Conservation (phyloP, 2,888 invertebrate genomes). For the Eupithecia pulchellata region DNA sequence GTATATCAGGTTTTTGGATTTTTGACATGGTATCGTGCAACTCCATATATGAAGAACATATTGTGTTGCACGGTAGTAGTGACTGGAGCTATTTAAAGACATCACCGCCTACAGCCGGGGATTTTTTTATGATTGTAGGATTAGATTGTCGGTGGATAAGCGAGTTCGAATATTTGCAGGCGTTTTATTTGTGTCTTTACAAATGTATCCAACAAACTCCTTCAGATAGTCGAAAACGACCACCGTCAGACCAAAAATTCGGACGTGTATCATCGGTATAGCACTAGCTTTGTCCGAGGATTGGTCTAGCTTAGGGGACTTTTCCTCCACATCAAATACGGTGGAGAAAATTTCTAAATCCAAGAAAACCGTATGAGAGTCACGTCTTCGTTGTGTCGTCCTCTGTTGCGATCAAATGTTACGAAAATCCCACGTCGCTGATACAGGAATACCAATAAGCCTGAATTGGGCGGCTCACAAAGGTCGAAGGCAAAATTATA, state of each 20-base stretch:
- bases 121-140: too few species aligned
- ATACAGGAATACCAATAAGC: constrained; percentile 81
- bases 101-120: background rate
- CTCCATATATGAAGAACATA: too few species aligned
- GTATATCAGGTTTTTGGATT: background rate
- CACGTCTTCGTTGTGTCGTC: constrained; percentile 58
- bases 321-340: background rate
- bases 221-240: too few species aligned
- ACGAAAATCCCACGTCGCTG: constrained; percentile 75
- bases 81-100: background rate
- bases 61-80: too few species aligned
- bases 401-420: constrained; percentile 67
- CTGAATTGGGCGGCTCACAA: constrained; percentile 80
- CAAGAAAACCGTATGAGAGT: constrained; percentile 58
- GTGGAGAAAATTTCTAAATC: constrained; percentile 48
- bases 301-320: background rate
- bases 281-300: background rate
- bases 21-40: background rate
- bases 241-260: too few species aligned
- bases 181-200: too few species aligned
- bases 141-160: too few species aligned
- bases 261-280: too few species aligned
- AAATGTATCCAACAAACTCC: too few species aligned
- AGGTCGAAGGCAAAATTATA: constrained; percentile 83
- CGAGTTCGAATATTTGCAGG: too few species aligned